These are phyloP conservation scores for Minunthozetes semirufus DNA, from an alignment of 2,888 invertebrate genomes.

Conservation along the genomic window DNA sequence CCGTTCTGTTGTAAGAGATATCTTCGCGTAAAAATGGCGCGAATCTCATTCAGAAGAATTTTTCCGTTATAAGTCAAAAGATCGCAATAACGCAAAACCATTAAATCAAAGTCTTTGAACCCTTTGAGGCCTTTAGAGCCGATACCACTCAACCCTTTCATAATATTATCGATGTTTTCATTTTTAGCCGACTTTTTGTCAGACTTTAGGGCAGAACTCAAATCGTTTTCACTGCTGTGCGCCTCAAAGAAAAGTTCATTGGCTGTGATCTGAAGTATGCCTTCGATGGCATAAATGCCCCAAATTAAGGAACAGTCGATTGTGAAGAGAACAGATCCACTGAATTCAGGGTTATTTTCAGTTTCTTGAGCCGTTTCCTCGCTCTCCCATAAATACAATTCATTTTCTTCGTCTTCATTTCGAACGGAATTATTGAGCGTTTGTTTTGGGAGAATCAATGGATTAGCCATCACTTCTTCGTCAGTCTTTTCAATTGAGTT, in stretches of 20 bases:
- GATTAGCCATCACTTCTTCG: constrained; percentile 22
- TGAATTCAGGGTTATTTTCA: constrained; percentile 35
- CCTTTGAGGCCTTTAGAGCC: constrained; percentile 34
- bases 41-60: constrained; percentile 61
- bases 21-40: constrained; percentile 94
- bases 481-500: neutral
- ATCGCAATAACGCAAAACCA: constrained; percentile 86
- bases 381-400: constrained; percentile 36
- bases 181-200: constrained; percentile 25
- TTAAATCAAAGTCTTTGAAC: constrained; percentile 37
- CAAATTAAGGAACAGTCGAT: constrained; percentile 38
- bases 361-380: constrained; percentile 31
- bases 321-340: constrained; percentile 36
- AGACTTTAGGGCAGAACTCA: neutral
- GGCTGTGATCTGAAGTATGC: constrained; percentile 37
- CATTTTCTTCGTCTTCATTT: constrained; percentile 34
- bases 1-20: constrained; percentile 91
- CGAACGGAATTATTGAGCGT: neutral
- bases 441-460: constrained; percentile 27
- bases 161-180: constrained; percentile 23
- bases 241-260: constrained; percentile 39
- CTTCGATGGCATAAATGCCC: constrained; percentile 38
- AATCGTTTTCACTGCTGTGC: constrained; percentile 27
- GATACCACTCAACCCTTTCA: constrained; percentile 34
- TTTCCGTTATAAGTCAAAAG: constrained; percentile 47